These are phyloP conservation scores for Liodrosophila aerea DNA, from an alignment of 2,888 invertebrate species.

Conservation along the genomic window DNA sequence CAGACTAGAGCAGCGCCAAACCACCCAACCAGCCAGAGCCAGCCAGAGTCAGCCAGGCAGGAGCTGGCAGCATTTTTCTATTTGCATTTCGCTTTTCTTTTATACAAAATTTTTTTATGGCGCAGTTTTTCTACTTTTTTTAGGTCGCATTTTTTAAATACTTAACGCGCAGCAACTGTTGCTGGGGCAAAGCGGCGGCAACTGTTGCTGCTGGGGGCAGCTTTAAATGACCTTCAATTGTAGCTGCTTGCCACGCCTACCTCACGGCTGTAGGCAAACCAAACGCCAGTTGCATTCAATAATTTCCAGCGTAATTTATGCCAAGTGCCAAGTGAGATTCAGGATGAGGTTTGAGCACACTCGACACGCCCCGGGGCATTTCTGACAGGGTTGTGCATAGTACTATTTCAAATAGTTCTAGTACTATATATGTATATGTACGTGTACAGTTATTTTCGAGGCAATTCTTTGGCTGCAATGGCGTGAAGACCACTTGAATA, in stretches of 20 bases:
- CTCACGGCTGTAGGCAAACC: no score
- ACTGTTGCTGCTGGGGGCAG: slow-evolving; percentile 50
- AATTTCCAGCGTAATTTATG: slow-evolving; percentile 59
- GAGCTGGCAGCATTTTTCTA: slow-evolving; percentile 57
- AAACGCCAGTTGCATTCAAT: slow-evolving; percentile 48
- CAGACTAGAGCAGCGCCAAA: slow-evolving; percentile 27
- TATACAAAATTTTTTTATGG: slow-evolving; percentile 41
- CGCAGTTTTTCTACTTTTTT: slow-evolving; percentile 28
- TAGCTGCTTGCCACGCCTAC: slow-evolving; percentile 32
- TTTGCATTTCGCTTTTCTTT: slow-evolving; percentile 76
- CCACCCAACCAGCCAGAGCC: not conserved
- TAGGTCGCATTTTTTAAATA: slow-evolving; percentile 55
- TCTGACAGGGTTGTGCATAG: slow-evolving; percentile 20
- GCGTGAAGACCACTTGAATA: slow-evolving; percentile 77
- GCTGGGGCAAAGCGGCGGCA: slow-evolving; percentile 37
- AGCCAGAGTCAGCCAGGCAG: not conserved
- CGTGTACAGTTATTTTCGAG: not conserved
- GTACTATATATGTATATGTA: slow-evolving; percentile 5
- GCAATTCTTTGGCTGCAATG: slow-evolving; percentile 42
- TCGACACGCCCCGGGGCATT: slow-evolving; percentile 56
- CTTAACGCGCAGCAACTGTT: slow-evolving; percentile 57
- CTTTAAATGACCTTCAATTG: slow-evolving; percentile 67
- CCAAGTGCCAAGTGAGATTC: slow-evolving; percentile 47
- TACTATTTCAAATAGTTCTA: slow-evolving; percentile 34
- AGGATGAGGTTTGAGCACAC: slow-evolving; percentile 46